Evolutionary conservation across 2,113 vertebrate species (phyloP).

Genomic region (Scophthalmus maximus): DNA sequence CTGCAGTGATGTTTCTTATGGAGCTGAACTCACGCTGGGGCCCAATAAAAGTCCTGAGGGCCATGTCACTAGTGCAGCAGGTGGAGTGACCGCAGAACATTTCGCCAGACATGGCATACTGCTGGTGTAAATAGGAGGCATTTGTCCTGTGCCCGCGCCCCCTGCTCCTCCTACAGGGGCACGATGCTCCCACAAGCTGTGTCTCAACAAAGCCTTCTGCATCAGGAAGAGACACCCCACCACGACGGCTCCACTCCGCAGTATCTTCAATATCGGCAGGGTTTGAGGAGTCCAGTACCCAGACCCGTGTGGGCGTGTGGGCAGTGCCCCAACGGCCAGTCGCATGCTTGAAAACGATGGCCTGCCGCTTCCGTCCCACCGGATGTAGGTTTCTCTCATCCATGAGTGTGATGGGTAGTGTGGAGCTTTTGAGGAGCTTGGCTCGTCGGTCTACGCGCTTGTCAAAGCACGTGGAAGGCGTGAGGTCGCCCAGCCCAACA

Average conservation of each 20-base stretch:
- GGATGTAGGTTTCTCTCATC: conserved; percentile 65
- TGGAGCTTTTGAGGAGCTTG: conserved; percentile 75
- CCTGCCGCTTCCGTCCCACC: conserved; percentile 67
- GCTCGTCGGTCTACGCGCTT: conserved; percentile 49
- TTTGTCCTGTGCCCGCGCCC: conserved; percentile 88
- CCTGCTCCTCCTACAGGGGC: conserved; percentile 86
- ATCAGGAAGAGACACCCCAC: conserved; percentile 61
- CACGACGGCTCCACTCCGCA: conserved; percentile 89
- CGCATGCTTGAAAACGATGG: conserved; percentile 78
- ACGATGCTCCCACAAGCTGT: conserved; percentile 62
- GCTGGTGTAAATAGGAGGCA: conserved; percentile 88
- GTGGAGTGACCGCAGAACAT: conserved; percentile 90
- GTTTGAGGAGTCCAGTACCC: conserved; percentile 89
- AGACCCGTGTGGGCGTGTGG: conserved; percentile 75
- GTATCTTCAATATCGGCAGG: conserved; percentile 95
- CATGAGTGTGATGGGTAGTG: conserved; percentile 73
- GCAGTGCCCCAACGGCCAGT: conserved; percentile 53
- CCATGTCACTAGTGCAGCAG: conserved; percentile 86
- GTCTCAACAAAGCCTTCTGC: conserved; percentile 76
- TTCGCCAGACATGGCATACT: conserved; percentile 85
- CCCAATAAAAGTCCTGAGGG: conserved; percentile 88
- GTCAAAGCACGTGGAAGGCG: conserved; percentile 55
- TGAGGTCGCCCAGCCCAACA: conserved; percentile 87
- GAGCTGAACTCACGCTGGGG: conserved; percentile 79
- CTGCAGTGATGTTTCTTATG: conserved; percentile 77